Base-by-base conservation (phyloP, 1,140 invertebrate species). In the Caenorhabditis briggsae region DNA sequence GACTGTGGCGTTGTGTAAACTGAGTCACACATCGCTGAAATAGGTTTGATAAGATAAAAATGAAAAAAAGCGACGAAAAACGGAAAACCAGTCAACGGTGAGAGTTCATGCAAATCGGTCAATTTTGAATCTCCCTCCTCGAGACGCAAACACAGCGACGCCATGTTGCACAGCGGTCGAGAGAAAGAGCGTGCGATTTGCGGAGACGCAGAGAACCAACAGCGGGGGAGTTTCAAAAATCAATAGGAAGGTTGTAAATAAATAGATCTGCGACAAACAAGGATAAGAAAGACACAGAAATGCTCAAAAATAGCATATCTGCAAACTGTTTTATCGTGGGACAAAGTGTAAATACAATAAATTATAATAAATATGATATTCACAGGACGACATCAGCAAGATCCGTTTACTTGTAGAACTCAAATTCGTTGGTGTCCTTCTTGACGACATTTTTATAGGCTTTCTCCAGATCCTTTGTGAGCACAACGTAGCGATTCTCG, bases 391-490 rank as follows among this genome's bases (percentile, higher is more conserved):
- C 3, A 25, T 0, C 8, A 2, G 20, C 2, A 61, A 61, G 20
- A 25, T 20, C 3, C 8, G 14, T 53, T 95, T 97, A 99, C 95
- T 98, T 99, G 93, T 99, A 99, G 93, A 99, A 99, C 93, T 99
- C 97, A 91, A 99, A 97, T 94, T 99, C 97, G 90, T 96, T 96
- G 94, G 98, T 97, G 93, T 99, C 97, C 92, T 99, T 99, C 94
- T 99, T 99, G 89, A 98, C 98, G 92, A 99, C 99, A 92, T 98
- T 98, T 92, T 99, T 99, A 93, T 99, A 99, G 43, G 96, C 96
- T 92, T 99, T 99, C 93, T 99, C 98, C 92, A 99, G 99, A 93
- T 99, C 98, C 94, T 99, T 99, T 5, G 96, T 96, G 48, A 99
- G 93, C 8, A 99, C 97, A 90, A 99, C 97, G 93, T 98, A 99